Percentiles rank a stretch among this genome's conserved stretches.
Evolutionary conservation across 2,113 vertebrate species (phyloP).

Genomic region (Aix galericulata): DNA sequence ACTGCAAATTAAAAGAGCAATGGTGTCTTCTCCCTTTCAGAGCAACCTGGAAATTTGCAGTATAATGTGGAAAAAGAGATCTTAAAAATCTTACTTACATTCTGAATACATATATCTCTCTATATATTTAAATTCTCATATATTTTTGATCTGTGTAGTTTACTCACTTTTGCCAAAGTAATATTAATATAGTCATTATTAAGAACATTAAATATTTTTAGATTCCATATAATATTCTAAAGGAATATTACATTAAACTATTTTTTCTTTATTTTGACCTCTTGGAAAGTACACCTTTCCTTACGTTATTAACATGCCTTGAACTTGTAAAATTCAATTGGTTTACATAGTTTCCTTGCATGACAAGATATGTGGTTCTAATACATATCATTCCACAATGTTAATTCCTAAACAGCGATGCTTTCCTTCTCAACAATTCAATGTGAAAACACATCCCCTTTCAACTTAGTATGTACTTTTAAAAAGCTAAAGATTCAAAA

Average conservation of each 20-base stretch:
- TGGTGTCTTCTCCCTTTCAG: not conserved
- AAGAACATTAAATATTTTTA: not conserved
- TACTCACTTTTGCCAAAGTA: not conserved
- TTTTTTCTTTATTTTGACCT: conserved; percentile 28
- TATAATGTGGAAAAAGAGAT: not conserved
- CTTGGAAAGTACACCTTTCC: not conserved
- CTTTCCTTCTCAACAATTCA: not conserved
- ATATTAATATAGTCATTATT: not conserved
- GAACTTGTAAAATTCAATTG: conserved; percentile 42
- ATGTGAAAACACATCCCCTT: not conserved
- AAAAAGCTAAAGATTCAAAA: not conserved
- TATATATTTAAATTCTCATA: not conserved
- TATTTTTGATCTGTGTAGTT: not conserved
- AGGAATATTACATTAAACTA: not conserved
- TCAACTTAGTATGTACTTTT: not conserved
- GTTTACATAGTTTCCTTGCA: not conserved
- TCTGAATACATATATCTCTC: not conserved
- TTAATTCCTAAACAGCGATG: conserved; percentile 8
- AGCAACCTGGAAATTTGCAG: not conserved
- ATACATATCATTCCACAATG: conserved; percentile 27
- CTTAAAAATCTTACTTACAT: not conserved
- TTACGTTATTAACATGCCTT: not conserved
- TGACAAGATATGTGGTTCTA: conserved; percentile 28
- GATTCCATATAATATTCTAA: not conserved
- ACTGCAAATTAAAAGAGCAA: conserved; percentile 40